Conservation (phyloP, 2,113 vertebrate genomes). For the Ginglymostoma cirratum region DNA sequence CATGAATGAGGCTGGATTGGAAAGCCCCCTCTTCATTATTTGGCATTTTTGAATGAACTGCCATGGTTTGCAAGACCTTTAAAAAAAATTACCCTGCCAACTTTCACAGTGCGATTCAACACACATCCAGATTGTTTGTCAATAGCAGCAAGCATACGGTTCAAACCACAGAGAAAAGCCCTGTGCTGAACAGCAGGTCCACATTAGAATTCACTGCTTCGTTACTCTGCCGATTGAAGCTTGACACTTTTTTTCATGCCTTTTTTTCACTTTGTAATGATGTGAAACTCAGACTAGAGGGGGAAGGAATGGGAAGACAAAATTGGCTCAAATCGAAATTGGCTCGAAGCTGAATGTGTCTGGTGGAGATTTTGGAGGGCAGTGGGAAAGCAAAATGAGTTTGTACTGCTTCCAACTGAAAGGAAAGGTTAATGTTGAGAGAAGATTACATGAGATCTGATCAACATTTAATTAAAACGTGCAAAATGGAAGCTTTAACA, state of each 20-base stretch:
- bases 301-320: neutral
- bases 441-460: neutral
- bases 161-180: neutral
- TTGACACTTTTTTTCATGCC: conserved; percentile 19
- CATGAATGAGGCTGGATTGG: neutral
- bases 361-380: neutral
- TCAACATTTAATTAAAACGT: neutral
- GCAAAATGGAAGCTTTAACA: neutral
- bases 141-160: neutral
- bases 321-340: neutral
- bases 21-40: neutral
- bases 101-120: neutral
- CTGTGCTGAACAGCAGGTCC: neutral
- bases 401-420: neutral
- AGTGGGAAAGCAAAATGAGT: neutral
- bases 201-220: neutral
- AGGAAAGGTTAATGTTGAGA: neutral
- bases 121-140: neutral
- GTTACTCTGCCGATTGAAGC: neutral
- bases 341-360: neutral
- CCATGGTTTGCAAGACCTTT: neutral
- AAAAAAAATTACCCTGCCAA: neutral
- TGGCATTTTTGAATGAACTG: neutral
- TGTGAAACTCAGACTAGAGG: neutral
- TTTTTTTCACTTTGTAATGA: neutral